A percentile compares a stretch with the other conserved stretches of the same genome.
Conservation (phyloP, 1,140 invertebrate genomes). For the Lanistes nyassanus region DNA sequence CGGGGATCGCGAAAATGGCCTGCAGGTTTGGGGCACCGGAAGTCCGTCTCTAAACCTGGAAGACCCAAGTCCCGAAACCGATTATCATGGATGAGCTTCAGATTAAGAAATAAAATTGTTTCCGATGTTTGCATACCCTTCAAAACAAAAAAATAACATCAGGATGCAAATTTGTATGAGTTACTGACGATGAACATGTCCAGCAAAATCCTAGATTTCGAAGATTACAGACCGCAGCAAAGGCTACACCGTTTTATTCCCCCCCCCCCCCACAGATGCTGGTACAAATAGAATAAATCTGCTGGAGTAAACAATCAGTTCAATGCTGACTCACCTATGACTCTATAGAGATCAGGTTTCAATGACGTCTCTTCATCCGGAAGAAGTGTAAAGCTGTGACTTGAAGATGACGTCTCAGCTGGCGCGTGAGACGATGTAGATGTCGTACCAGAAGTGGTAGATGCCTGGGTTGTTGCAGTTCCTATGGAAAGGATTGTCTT, state of each 20-base stretch:
- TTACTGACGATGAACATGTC: too few relatives aligned
- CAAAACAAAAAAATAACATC: neutral
- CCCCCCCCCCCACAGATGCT: too few relatives aligned
- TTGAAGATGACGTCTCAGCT: neutral
- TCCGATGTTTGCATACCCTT: neutral
- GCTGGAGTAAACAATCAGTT: neutral
- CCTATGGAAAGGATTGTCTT: neutral
- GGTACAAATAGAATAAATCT: too few relatives aligned
- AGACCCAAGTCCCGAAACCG: neutral
- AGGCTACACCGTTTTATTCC: too few relatives aligned
- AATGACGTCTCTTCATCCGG: neutral
- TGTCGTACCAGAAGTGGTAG: neutral
- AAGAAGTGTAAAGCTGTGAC: neutral
- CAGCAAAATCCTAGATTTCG: too few relatives aligned
- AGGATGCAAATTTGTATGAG: too few relatives aligned
- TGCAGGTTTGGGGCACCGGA: constrained; percentile 25
- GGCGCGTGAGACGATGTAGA: neutral
- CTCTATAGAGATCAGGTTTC: neutral
- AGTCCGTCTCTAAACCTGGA: constrained; percentile 12
- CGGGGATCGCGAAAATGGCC: constrained; percentile 36
- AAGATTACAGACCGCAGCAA: too few relatives aligned
- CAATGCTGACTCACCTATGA: neutral
- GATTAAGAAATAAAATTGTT: neutral
- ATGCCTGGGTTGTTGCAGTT: neutral
- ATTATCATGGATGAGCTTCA: neutral